Evolutionary conservation across 2,888 invertebrate genomes (phyloP), one percentile per base, ranked within the genome.

Genomic region (Tuta absoluta): DNA sequence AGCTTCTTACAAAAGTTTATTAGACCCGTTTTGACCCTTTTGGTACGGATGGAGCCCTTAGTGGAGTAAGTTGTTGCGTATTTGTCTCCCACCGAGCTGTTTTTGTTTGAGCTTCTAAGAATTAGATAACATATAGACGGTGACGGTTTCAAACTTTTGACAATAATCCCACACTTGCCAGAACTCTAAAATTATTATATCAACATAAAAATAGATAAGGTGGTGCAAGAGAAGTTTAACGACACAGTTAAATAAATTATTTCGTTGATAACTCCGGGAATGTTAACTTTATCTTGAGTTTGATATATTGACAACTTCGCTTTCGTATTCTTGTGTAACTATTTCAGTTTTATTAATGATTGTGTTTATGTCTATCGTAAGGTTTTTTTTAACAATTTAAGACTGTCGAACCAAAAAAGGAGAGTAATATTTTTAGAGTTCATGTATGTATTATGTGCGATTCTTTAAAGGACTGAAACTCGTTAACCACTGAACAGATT

Each of bases 21-120:
- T n/a, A n/a, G n/a, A n/a, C n/a, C n/a, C n/a, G n/a, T n/a, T n/a
- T n/a, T n/a, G n/a, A n/a, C n/a, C n/a, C n/a, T n/a, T n/a, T n/a
- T n/a, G n/a, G n/a, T n/a, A n/a, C n/a, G n/a, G n/a, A n/a, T n/a
- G n/a, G n/a, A n/a, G n/a, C n/a, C n/a, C n/a, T n/a, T n/a, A n/a
- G n/a, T n/a, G n/a, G n/a, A n/a, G 74, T 71, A 63, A 45, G 72
- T 72, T 68, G 75, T 72, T 71, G 67, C 73, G 67, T 73, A 33
- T 5, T 33, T 80, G 79, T 81, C 75, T 76, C 78, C 78, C 78
- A 75, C 72, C 72, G 63, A 67, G 66, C 64, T 66, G 75, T 76
- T 78, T 82, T 83, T 85, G 78, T 78, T 74, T 75, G 65, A 64
- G 23, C 8, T 87, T 87, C 87, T 82, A 65, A 65, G 84, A 86